A percentile compares a stretch with the other conserved stretches of the same genome.
phyloP scores from a whole-genome alignment of 2,113 vertebrate species.

The Falco punctatus region DNA sequence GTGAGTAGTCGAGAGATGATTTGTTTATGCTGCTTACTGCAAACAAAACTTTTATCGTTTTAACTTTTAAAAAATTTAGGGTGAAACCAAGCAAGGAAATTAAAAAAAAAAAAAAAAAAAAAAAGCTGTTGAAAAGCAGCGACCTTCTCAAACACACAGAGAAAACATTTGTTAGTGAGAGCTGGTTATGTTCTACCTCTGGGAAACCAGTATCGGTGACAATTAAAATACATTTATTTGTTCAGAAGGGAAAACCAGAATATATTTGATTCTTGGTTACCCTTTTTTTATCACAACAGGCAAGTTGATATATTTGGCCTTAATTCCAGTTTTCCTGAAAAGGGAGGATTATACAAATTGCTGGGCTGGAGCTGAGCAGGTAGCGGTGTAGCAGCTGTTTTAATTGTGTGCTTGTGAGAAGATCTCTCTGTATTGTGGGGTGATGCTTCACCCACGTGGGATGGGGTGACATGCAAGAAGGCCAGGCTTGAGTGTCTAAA shows the following conservation, averaged over 20 bases:
- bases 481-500: not conserved
- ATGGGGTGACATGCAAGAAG: fast-evolving
- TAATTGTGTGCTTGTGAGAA: not conserved
- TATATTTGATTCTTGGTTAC: not conserved
- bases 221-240: not conserved
- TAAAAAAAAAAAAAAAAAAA: not conserved
- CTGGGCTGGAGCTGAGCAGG: not conserved
- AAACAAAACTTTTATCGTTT: not conserved
- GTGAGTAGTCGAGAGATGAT: not conserved
- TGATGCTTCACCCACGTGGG: not conserved
- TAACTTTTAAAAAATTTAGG: not conserved
- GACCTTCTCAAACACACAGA: not conserved
- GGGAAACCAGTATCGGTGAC: not conserved
- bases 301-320: not conserved
- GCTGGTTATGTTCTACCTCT: not conserved
- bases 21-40: slow-evolving; percentile 8
- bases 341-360: not conserved
- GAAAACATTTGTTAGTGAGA: not conserved
- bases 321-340: not conserved
- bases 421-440: not conserved
- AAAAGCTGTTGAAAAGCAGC: not conserved
- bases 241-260: not conserved
- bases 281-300: not conserved
- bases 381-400: fast-evolving
- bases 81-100: not conserved